Evolutionary conservation across 1,140 invertebrate genomes (phyloP), one percentile per base, ranked within the genome.

Genomic region (Chelonus insularis): DNA sequence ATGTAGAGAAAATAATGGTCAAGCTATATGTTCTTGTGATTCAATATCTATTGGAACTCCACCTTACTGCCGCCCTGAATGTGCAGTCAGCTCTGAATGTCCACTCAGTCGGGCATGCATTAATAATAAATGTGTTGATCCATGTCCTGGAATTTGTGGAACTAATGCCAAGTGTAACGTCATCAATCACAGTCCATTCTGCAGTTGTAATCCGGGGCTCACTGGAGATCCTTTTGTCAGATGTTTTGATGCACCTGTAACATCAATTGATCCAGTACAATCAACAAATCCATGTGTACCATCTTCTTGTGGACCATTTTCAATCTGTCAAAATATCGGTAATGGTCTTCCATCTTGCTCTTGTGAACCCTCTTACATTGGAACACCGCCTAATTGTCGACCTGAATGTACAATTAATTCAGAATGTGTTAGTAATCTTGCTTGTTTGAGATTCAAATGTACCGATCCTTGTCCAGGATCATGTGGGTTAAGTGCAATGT

Each of bases 61-160:
- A 23, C 90, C 90, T 8, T 84, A 83, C 64, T 93, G 91, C 69
- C 82, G 89, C 60, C 87, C 91, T 8, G 89, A 93, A 74, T 94
- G 91, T 77, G 86, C 89, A 32, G 84, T 90, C 4, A 92, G 90
- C 72, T 87, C 88, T 6, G 91, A 94, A 78, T 90, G 91, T 81
- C 76, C 87, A 47, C 78, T 83, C 8, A 86, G 87, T 64, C 85
- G 87, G 73, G 89, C 90, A 1, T 94, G 92, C 71, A 82, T 91
- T 25, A 88, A 90, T 69, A 86, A 90, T 63, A 90, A 89, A 80
- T 94, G 92, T 73, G 81, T 84, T 12, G 88, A 94, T 73, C 91
- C 91, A 21, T 94, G 92, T 68, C 87, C 87, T 1, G 89, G 89
- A 54, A 86, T 88, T 16, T 95, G 93, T 78, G 92, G 92, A 2